These are phyloP conservation scores for Drosophila cardini DNA, from an alignment of 1,140 invertebrate species.

Conservation along the genomic window DNA sequence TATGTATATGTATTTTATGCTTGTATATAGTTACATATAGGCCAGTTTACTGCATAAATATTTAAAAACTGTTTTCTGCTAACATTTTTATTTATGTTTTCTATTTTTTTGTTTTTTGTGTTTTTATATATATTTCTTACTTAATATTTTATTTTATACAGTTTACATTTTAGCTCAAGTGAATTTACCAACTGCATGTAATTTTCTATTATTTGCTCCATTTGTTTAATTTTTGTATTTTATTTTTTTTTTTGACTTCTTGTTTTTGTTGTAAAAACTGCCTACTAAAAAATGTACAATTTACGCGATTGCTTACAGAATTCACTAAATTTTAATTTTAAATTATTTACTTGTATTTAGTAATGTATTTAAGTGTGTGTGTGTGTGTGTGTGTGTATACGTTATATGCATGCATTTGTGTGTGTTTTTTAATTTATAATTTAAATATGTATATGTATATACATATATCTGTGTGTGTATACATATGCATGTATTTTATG, in stretches of 20 bases:
- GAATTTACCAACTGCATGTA: slow-evolving; percentile 11
- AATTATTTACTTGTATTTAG: slow-evolving; percentile 10
- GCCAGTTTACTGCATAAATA: slow-evolving; percentile 23
- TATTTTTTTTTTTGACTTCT: background rate
- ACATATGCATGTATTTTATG: slow-evolving; percentile 3
- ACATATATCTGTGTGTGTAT: slow-evolving; percentile 19
- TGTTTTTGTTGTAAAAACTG: slow-evolving; percentile 64
- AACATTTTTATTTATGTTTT: slow-evolving; percentile 3
- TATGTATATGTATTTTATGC: slow-evolving; percentile 11
- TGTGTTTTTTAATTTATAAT: slow-evolving; percentile 2
- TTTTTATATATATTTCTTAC: background rate
- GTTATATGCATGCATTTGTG: slow-evolving; percentile 9
- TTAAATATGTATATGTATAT: slow-evolving; percentile 8
- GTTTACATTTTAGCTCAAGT: slow-evolving; percentile 38
- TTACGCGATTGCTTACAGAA: slow-evolving; percentile 70
- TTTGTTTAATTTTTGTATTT: slow-evolving; percentile 4
- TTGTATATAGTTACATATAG: slow-evolving; percentile 29
- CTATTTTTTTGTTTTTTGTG: too few relatives aligned
- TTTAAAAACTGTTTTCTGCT: slow-evolving; percentile 66
- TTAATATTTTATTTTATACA: slow-evolving; percentile 54
- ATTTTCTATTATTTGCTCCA: background rate
- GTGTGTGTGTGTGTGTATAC: slow-evolving; percentile 31
- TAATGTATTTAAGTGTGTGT: slow-evolving; percentile 3
- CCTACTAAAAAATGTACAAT: slow-evolving; percentile 70
- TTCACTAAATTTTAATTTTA: slow-evolving; percentile 32